Evolutionary conservation across 2,797 vertebrate genomes (phyloP).

Genomic region (Muraenolepis orangiensis): DNA sequence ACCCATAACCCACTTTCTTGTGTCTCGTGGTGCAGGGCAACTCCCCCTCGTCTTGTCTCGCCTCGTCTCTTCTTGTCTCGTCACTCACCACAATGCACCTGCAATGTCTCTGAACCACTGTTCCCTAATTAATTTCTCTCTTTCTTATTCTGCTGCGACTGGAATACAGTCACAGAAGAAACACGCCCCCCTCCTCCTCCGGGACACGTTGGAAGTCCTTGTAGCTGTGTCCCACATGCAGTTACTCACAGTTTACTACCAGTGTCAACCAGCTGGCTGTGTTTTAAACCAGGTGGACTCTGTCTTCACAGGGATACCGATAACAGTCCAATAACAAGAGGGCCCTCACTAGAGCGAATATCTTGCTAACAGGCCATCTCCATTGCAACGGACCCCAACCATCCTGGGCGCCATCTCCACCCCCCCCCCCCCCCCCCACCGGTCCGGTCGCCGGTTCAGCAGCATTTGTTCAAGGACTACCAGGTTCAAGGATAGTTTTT

Average conservation of each 20-base stretch:
- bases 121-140: constrained; percentile 11
- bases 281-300: constrained; percentile 22
- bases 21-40: constrained; percentile 35
- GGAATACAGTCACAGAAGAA: constrained; percentile 19
- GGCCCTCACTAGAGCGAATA: no score
- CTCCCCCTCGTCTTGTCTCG: constrained; percentile 9
- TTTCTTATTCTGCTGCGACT: constrained; percentile 12
- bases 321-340: no score
- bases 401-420: no score
- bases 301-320: constrained; percentile 10
- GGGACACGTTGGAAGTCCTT: constrained; percentile 36
- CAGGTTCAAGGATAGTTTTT: no score
- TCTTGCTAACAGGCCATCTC: no score
- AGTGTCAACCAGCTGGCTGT: constrained; percentile 15
- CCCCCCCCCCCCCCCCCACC: no score
- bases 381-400: no score
- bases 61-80: constrained; percentile 20
- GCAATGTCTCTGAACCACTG: constrained; percentile 25
- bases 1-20: constrained; percentile 67
- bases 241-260: constrained; percentile 19
- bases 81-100: constrained; percentile 24
- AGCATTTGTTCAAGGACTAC: no score
- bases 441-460: no score
- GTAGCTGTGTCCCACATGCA: constrained; percentile 30
- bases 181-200: no score